Evolutionary conservation across 2,888 invertebrate species (phyloP).

Genomic region (Diadegma fenestrale): DNA sequence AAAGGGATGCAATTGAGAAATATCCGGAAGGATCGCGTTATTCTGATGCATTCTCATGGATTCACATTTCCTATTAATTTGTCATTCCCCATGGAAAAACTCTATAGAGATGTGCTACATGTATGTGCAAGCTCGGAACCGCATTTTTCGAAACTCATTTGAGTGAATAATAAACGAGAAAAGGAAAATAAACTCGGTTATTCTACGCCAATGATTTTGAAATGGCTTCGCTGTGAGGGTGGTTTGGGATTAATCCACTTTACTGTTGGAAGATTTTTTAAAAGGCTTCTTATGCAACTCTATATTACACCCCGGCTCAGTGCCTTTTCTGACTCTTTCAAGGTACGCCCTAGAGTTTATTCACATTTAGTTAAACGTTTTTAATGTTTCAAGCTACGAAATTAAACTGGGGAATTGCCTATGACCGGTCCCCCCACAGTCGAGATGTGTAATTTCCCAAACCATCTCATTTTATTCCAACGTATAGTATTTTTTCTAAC

Average conservation of each 20-base stretch:
- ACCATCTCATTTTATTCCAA: background rate
- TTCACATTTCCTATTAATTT: background rate
- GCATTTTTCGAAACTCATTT: background rate
- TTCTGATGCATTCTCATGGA: background rate
- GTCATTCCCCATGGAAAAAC: background rate
- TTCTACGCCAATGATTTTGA: slow-evolving; percentile 81
- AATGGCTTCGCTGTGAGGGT: slow-evolving; percentile 81
- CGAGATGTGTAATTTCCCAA: slow-evolving; percentile 8
- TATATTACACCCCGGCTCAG: slow-evolving; percentile 75
- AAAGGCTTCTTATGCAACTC: slow-evolving; percentile 83
- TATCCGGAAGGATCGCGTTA: background rate
- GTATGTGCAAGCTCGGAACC: background rate
- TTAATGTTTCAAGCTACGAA: slow-evolving; percentile 15
- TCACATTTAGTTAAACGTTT: background rate
- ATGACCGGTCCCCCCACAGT: background rate
- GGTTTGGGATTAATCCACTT: slow-evolving; percentile 84
- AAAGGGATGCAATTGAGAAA: background rate
- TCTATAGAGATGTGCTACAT: background rate
- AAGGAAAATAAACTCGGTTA: slow-evolving; percentile 53
- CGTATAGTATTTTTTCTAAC: background rate
- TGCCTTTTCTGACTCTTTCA: slow-evolving; percentile 56
- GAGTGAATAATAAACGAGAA: slow-evolving; percentile 6
- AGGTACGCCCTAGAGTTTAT: slow-evolving; percentile 19
- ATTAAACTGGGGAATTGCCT: background rate
- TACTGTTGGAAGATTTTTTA: slow-evolving; percentile 81